Evolutionary conservation across 2,113 vertebrate genomes (phyloP).

Genomic region (Elgaria multicarinata): DNA sequence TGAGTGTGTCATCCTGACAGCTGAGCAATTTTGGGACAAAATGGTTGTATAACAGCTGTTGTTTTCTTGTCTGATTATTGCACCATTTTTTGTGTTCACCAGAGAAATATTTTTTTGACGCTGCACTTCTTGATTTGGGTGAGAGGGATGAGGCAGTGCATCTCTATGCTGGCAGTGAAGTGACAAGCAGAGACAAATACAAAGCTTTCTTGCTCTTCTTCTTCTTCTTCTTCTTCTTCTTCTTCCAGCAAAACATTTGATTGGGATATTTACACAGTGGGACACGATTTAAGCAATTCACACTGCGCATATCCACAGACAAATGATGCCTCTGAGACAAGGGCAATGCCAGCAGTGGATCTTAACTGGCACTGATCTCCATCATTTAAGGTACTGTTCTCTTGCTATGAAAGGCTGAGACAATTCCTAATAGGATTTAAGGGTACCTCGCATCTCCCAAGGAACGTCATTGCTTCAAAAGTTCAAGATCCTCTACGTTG

Average conservation of each 20-base stretch:
- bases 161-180: neutral
- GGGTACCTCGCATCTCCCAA: neutral
- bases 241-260: neutral
- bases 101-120: neutral
- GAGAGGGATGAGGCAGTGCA: neutral
- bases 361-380: neutral
- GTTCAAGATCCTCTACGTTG: neutral
- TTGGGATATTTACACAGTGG: neutral
- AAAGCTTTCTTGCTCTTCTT: neutral
- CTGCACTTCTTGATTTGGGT: neutral
- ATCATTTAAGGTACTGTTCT: neutral
- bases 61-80: slow-evolving; percentile 11
- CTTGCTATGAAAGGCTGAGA: neutral
- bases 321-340: neutral
- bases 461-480: neutral
- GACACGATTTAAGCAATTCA: neutral
- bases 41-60: slow-evolving; percentile 1
- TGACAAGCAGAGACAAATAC: neutral
- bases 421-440: neutral
- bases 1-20: neutral
- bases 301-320: neutral
- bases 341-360: neutral
- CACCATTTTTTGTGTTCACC: neutral
- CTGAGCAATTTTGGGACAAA: neutral
- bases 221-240: neutral